A percentile compares a stretch with the other conserved stretches of the same genome.
These are phyloP conservation scores for Oxyruncus cristatus DNA, from an alignment of 2,113 vertebrate genomes.

Conservation along the genomic window DNA sequence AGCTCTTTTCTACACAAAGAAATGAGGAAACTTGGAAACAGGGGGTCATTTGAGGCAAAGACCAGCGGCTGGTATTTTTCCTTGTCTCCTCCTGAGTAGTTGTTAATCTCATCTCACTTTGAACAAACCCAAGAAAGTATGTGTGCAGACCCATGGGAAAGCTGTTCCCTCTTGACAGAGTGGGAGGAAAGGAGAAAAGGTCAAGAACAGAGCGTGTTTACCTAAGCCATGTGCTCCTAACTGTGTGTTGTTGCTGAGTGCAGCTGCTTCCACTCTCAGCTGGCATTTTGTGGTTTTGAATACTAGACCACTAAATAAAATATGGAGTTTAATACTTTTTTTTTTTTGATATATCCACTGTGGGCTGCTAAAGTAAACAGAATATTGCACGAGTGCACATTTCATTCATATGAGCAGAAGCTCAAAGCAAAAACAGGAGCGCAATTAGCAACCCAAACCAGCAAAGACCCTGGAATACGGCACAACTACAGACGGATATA, in stretches of 20 bases:
- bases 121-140: conserved; percentile 25
- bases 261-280: conserved; percentile 51
- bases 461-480: neutral
- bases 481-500: neutral
- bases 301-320: conserved; percentile 37
- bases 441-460: neutral
- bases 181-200: conserved; percentile 56
- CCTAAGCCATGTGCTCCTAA: conserved; percentile 29
- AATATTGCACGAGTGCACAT: conserved; percentile 27
- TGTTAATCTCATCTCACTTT: neutral
- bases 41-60: conserved; percentile 32
- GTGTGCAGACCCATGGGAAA: conserved; percentile 41
- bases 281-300: conserved; percentile 51
- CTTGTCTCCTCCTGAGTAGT: neutral
- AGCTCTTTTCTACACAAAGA: neutral
- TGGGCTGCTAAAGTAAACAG: conserved; percentile 59
- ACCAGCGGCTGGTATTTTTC: neutral
- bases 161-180: conserved; percentile 19
- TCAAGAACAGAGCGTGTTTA: conserved; percentile 49
- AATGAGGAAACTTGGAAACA: neutral
- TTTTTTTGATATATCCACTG: neutral
- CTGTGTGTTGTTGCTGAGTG: neutral
- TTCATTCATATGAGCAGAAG: conserved; percentile 36
- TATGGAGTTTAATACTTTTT: neutral
- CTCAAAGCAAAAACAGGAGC: neutral